Base-by-base conservation (phyloP, 2,888 invertebrate species). In the Pristionchus mayeri region DNA sequence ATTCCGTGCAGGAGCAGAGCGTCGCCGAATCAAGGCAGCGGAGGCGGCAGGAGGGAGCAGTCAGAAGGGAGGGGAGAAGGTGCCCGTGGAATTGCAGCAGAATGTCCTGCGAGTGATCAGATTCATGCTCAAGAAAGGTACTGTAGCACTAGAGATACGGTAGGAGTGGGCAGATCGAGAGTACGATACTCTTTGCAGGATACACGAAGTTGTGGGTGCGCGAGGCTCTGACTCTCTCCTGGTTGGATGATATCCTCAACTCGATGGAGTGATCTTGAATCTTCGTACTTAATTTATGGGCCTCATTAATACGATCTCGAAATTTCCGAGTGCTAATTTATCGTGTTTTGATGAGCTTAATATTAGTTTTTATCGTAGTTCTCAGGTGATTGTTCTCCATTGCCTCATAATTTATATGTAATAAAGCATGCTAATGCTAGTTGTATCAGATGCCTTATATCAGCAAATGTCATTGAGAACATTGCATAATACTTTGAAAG, bases 181-280 rank as follows among this genome's bases (percentile, higher is more conserved):
- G n/a, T n/a, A n/a, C n/a, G n/a, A n/a, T n/a, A n/a, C n/a, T n/a
- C n/a, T n/a, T 3, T 40, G 40, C 21, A 24, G 34, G 34, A n/a
- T 57, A 57, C 54, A 60, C 30, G 30, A 60, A 13, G 24, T 60
- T 30, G 16, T 60, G 54, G 4, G 54, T 7, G 54, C 44, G 44
- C 44, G 44, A 71, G 11, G 24, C 30, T 7, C 71, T 71, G 11
- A 3, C 44, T 16, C 71, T 71, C 71, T 34, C n/a, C 44, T 71
- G 71, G 71, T 30, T 71, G 37, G 71, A 71, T 18, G 71, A 71
- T 44, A 44, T 71, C 30, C 11, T 71, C 6, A 24, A 30, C 44
- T 11, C 71, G 9, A n/a, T 71, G 24, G 71, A 67, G 18, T 67
- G 67, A 71, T 40, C 71, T 71, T 71, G 40, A n/a, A 44, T 71